Evolutionary conservation across 2,888 invertebrate species (phyloP), one percentile per base, ranked within the genome.

Genomic region (Lithophane socia): DNA sequence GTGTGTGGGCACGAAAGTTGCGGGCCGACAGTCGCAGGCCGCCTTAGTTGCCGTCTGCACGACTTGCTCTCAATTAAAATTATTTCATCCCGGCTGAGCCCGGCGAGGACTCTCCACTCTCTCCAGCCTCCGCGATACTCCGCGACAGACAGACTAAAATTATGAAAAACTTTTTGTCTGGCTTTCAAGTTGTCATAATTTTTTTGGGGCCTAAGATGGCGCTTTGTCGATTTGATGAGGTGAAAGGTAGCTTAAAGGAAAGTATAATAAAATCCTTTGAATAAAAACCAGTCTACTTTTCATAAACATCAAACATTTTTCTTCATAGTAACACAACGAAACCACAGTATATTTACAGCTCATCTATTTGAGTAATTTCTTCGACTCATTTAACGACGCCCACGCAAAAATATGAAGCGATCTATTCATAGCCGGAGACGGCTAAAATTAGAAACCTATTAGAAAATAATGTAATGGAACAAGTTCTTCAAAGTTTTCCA

Each of bases 21-120:
- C 74, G 65, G 72, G 69, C 79, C 86, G 89, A 87, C 83, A 86
- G 79, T 84, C 80, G 79, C 88, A 84, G 74, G 73, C 78, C 67
- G 84, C 80, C 79, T 82, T 77, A 79, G 70, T 82, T 68, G 75
- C 74, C 65, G 71, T 69, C 67, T 89, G 92, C 92, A 90, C 91
- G 91, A 89, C 83, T 92, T 89, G 88, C 86, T 90, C 91, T 88
- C 92, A 91, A 92, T 92, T 92, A 91, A 91, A 92, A 91, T 91
- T 87, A 89, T 87, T 87, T 87, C 88, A 86, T 86, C 89, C 90
- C 87, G 90, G 87, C 87, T 89, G 86, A 85, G 54, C 82, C 79
- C 86, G 74, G 82, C 87, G 86, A 89, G 87, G 81, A 86, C 83
- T 87, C 90, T 89, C 86, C 85, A 84, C 24, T 47, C 37, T 24